Conservation (phyloP, 2,888 invertebrate genomes). For the Xanthia togata region DNA sequence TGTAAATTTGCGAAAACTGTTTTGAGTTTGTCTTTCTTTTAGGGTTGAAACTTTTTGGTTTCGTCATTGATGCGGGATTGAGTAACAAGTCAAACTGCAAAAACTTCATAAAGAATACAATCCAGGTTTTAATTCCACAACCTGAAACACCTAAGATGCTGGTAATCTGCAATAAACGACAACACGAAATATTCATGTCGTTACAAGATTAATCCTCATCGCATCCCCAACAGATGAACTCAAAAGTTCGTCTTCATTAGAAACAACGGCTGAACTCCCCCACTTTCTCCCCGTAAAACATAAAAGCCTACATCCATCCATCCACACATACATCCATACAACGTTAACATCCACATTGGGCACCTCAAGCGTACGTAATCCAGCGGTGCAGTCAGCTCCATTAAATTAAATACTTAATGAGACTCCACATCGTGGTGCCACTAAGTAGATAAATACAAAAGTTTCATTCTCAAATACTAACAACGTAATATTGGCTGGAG, state of each 20-base stretch:
- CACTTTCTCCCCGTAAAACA: slow-evolving; percentile 17
- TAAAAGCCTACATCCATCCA: slow-evolving; percentile 21
- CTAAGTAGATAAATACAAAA: slow-evolving; percentile 11
- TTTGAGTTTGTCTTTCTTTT: background rate
- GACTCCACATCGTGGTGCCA: slow-evolving; percentile 32
- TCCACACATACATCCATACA: slow-evolving; percentile 11
- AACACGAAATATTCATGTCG: background rate
- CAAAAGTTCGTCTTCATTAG: background rate
- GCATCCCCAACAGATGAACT: background rate
- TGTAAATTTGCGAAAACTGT: background rate
- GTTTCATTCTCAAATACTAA: background rate
- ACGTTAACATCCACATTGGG: slow-evolving; percentile 44
- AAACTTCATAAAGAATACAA: background rate
- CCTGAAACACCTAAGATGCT: background rate
- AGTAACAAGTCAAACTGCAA: background rate
- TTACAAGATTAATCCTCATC: slow-evolving; percentile 17
- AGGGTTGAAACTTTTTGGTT: background rate
- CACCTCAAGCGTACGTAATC: slow-evolving; percentile 52
- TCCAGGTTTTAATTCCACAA: background rate
- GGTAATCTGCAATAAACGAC: background rate
- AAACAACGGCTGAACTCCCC: background rate
- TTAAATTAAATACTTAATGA: slow-evolving; percentile 67
- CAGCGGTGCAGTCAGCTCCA: slow-evolving; percentile 62
- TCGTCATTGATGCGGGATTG: background rate
- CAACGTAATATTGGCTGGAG: background rate